phyloP scores from a whole-genome alignment of 2,113 vertebrate species.

The Phrynosoma platyrhinos region DNA sequence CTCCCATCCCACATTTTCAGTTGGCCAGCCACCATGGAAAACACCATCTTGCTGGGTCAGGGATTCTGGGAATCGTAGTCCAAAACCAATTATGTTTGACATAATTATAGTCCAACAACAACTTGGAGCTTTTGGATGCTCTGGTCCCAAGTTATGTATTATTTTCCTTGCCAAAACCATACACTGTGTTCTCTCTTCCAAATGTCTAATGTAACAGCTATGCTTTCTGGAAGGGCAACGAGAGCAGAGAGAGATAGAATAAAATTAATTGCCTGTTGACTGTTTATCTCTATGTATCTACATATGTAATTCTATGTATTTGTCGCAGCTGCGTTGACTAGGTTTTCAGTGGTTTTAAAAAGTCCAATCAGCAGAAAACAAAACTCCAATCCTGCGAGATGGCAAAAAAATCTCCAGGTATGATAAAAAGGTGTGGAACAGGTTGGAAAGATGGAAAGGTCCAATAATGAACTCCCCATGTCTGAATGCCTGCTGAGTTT shows the following conservation, averaged over 20 bases:
- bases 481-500: conserved; percentile 38
- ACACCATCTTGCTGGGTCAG: no score
- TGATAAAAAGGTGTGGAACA: conserved; percentile 33
- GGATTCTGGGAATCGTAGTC: no score
- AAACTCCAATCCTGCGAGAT: not conserved
- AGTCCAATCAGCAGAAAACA: conserved; percentile 56
- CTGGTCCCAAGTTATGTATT: no score
- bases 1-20: no score
- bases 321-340: not conserved
- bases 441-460: not conserved
- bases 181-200: conserved; percentile 14
- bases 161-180: conserved; percentile 22
- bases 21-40: no score
- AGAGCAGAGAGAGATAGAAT: not conserved
- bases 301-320: not conserved
- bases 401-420: conserved; percentile 37
- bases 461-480: conserved; percentile 53
- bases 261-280: not conserved
- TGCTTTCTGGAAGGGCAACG: not conserved
- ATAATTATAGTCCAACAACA: no score
- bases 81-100: no score
- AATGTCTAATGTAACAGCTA: conserved; percentile 16
- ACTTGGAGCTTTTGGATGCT: no score
- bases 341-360: conserved; percentile 43
- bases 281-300: not conserved